A percentile compares a stretch with the other conserved stretches of the same genome.
Evolutionary conservation across 2,797 vertebrate species (phyloP).

Genomic region (Acanthurus tractus): DNA sequence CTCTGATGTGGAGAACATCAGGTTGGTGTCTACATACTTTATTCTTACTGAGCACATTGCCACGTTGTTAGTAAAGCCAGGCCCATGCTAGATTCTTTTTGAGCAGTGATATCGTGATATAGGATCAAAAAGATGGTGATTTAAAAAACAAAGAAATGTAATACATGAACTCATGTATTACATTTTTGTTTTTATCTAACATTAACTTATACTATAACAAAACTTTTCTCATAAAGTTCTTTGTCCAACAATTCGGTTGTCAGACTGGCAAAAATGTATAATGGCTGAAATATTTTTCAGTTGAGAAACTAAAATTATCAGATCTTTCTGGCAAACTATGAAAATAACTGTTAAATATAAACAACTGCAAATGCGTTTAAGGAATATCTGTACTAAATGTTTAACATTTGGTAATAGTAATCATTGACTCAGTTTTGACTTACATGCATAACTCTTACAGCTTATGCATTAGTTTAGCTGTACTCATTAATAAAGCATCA

Average conservation of each 20-base stretch:
- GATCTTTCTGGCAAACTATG: background rate
- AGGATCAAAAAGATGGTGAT: background rate
- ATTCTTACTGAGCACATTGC: background rate
- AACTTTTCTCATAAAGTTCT: background rate
- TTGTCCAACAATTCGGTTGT: background rate
- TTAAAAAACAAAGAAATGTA: no score
- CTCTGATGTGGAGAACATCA: conserved; percentile 52
- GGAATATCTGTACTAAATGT: no score
- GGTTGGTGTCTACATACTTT: conserved; percentile 69
- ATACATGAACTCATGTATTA: no score
- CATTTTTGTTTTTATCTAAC: background rate
- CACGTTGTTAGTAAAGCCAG: background rate
- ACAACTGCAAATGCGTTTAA: no score
- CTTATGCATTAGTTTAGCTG: no score
- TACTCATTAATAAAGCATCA: no score
- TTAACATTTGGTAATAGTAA: no score
- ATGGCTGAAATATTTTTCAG: background rate
- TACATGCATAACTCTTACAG: no score
- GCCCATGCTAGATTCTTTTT: background rate
- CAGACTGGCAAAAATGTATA: no score
- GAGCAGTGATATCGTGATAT: background rate
- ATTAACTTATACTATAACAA: background rate
- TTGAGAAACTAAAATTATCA: background rate
- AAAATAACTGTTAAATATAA: no score
- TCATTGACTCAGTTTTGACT: no score